Evolutionary conservation across 2,888 invertebrate genomes (phyloP).

Genomic region (Callyntrura sp.): DNA sequence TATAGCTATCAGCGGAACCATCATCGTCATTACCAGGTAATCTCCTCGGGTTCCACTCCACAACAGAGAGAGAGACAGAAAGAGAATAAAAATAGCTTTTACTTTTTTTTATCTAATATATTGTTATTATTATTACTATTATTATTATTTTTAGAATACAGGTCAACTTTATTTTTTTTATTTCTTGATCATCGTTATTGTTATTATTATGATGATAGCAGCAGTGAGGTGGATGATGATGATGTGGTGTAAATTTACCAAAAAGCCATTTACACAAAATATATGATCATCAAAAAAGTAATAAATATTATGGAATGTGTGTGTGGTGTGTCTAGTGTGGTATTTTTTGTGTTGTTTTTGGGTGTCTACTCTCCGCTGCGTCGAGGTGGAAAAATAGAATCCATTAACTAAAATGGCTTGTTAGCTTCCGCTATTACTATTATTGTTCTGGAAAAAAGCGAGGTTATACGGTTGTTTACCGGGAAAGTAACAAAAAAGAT

Average conservation of each 20-base stretch:
- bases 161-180: not conserved
- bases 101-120: not conserved
- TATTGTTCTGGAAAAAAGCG: not conserved
- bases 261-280: not conserved
- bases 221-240: too few species aligned
- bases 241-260: constrained; percentile 35
- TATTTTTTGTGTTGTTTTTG: too few species aligned
- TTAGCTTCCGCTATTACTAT: constrained; percentile 31
- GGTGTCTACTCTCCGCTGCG: not conserved
- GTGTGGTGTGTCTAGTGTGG: too few species aligned
- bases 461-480: not conserved
- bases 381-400: constrained; percentile 43
- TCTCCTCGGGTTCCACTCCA: not conserved
- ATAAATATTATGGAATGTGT: not conserved
- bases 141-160: constrained; percentile 11
- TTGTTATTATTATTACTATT: not conserved
- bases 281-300: constrained; percentile 12
- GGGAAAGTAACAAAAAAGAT: not conserved
- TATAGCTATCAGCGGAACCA: not conserved
- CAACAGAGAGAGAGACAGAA: not conserved
- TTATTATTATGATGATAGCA: too few species aligned
- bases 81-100: too few species aligned
- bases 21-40: not conserved
- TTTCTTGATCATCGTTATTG: constrained; percentile 22
- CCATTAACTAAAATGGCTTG: constrained; percentile 63